Conservation (phyloP, 2,797 vertebrate species). For the Champsocephalus esox region DNA sequence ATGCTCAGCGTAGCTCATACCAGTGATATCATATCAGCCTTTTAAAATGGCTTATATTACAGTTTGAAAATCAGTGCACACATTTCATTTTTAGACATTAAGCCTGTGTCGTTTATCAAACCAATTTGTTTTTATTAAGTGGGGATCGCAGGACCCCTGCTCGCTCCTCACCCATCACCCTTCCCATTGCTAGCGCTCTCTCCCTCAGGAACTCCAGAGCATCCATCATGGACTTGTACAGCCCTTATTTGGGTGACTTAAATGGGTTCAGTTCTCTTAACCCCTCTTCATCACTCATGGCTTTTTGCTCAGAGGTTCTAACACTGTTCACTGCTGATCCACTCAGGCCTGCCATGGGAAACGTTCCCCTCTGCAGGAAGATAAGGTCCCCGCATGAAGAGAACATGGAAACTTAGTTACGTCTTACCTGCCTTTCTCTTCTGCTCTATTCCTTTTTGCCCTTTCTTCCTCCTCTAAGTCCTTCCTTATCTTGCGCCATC, state of each 20-base stretch:
- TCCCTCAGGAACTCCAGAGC: conserved; percentile 76
- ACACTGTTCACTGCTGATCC: conserved; percentile 67
- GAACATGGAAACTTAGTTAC: conserved; percentile 45
- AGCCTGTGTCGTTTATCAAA: conserved; percentile 71
- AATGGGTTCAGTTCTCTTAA: conserved; percentile 91
- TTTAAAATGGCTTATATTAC: conserved; percentile 35
- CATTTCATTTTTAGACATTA: conserved; percentile 62
- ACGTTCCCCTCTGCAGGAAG: conserved; percentile 58
- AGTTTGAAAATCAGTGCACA: conserved; percentile 46
- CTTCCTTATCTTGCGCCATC: conserved; percentile 57
- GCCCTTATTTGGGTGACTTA: conserved; percentile 89
- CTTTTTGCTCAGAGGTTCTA: conserved; percentile 76
- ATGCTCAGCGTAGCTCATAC: neutral
- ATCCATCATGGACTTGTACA: conserved; percentile 80
- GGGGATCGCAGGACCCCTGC: conserved; percentile 69
- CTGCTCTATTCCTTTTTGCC: conserved; percentile 29
- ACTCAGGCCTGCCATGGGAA: conserved; percentile 79
- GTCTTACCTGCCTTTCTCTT: conserved; percentile 50
- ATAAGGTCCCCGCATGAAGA: conserved; percentile 62
- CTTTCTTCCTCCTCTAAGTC: conserved; percentile 26
- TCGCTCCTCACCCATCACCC: conserved; percentile 63
- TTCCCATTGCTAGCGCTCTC: conserved; percentile 65
- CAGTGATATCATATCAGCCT: conserved; percentile 1
- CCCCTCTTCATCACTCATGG: conserved; percentile 85
- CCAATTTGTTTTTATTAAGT: conserved; percentile 82